phyloP scores from a whole-genome alignment of 1,140 invertebrate species.

The Ladona fulva region DNA sequence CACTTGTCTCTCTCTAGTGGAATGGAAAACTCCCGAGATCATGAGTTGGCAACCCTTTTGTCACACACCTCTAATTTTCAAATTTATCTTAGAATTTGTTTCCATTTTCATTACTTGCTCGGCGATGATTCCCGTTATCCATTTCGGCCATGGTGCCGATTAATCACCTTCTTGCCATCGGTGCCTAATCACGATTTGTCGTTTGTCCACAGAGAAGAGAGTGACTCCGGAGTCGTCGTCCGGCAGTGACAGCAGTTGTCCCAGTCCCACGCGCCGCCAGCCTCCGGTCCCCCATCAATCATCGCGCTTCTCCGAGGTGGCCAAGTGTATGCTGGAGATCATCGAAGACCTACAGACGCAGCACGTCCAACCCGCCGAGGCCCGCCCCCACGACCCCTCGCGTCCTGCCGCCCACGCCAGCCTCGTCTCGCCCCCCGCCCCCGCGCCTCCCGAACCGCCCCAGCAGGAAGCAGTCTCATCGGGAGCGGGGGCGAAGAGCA shows the following conservation, averaged over 20 bases:
- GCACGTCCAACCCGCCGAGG: slow-evolving; percentile 4
- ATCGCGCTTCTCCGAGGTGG: slow-evolving; percentile 30
- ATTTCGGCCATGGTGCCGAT: too few relatives aligned
- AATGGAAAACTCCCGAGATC: too few relatives aligned
- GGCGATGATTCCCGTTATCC: too few relatives aligned
- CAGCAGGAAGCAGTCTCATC: not conserved
- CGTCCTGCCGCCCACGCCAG: not conserved
- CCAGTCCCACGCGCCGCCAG: slow-evolving; percentile 19
- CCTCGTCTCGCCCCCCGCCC: not conserved
- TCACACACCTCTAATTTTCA: too few relatives aligned
- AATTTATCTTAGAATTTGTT: too few relatives aligned
- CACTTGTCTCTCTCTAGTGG: too few relatives aligned
- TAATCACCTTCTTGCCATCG: too few relatives aligned
- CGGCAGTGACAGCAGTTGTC: slow-evolving; percentile 22
- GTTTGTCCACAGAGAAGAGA: slow-evolving; percentile 16
- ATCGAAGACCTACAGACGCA: slow-evolving; percentile 32
- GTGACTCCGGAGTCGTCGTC: slow-evolving; percentile 19
- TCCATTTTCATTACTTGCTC: too few relatives aligned
- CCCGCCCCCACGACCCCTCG: slow-evolving; percentile 12
- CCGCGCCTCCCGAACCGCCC: slow-evolving; percentile 13
- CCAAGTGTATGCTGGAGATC: slow-evolving; percentile 33
- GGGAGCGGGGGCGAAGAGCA: not conserved
- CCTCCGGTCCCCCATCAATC: slow-evolving; percentile 5
- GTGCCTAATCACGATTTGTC: slow-evolving; percentile 12
- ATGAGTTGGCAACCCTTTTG: too few relatives aligned